Conservation (phyloP, 37 sponge, comb jelly and placozoan species). For the Dysidea cf. avara region DNA sequence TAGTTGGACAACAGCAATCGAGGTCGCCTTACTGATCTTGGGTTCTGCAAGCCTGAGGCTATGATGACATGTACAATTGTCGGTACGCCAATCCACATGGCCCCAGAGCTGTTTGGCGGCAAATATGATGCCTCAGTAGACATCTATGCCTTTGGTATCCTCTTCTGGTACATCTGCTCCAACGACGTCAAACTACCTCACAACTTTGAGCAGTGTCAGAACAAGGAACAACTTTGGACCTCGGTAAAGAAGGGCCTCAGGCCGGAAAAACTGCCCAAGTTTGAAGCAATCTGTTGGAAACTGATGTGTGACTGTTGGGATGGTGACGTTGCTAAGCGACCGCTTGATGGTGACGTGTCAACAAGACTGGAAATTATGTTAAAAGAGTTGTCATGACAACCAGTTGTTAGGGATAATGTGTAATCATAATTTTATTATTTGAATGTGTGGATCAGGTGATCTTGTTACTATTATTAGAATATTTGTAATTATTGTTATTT, state of each 20-base stretch:
- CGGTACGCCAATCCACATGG: slow-evolving; percentile 99
- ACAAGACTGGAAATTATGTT: slow-evolving; percentile 60
- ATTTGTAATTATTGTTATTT: no score
- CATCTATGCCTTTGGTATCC: slow-evolving; percentile 97
- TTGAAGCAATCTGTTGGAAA: slow-evolving; percentile 78
- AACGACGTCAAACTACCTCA: slow-evolving; percentile 67
- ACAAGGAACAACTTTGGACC: slow-evolving; percentile 87
- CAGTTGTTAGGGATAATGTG: no score
- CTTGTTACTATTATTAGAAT: no score
- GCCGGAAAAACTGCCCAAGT: slow-evolving; percentile 80
- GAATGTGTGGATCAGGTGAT: no score
- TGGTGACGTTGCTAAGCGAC: slow-evolving; percentile 60
- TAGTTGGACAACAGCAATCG: slow-evolving; percentile 86
- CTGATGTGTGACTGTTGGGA: slow-evolving; percentile 91
- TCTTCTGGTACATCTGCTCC: slow-evolving; percentile 97
- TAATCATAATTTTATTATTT: no score
- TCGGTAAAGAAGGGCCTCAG: slow-evolving; percentile 84
- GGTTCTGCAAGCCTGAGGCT: slow-evolving; percentile 99
- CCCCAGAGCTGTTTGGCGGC: slow-evolving; percentile 94
- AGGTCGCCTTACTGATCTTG: slow-evolving; percentile 92
- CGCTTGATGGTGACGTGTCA: slow-evolving; percentile 73
- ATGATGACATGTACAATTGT: slow-evolving; percentile 98
- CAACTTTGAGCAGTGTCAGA: slow-evolving; percentile 80
- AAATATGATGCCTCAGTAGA: slow-evolving; percentile 90
- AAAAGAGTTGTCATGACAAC: no score